A percentile compares a stretch with the other conserved stretches of the same genome.
Conservation (phyloP, 2,888 invertebrate species). For the Lepeophtheirus nordmannii region DNA sequence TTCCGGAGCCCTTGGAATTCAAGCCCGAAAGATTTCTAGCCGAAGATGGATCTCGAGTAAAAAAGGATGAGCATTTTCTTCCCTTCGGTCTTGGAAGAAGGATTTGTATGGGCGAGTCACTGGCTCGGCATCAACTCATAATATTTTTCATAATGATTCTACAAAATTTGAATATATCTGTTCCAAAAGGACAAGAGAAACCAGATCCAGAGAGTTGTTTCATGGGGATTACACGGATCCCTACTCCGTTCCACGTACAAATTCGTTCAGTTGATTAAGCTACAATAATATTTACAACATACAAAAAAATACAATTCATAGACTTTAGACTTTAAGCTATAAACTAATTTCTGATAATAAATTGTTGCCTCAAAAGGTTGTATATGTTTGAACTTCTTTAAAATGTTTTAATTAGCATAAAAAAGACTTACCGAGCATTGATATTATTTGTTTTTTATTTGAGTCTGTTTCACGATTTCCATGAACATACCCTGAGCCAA, state of each 20-base stretch:
- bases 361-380: too few species aligned
- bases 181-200: not conserved
- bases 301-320: too few species aligned
- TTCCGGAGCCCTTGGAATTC: slow-evolving; percentile 11
- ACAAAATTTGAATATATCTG: slow-evolving; percentile 8
- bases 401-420: too few species aligned
- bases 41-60: slow-evolving; percentile 3
- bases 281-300: too few species aligned
- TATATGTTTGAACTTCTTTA: too few species aligned
- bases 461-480: not conserved
- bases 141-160: slow-evolving; percentile 15
- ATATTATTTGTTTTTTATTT: not conserved
- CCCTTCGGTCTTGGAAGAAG: slow-evolving; percentile 13
- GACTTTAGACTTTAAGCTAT: too few species aligned
- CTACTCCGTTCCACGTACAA: slow-evolving; percentile 9
- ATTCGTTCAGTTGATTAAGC: not conserved
- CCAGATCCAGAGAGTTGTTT: slow-evolving; percentile 15
- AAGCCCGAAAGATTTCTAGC: slow-evolving; percentile 12
- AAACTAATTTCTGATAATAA: too few species aligned
- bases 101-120: slow-evolving; percentile 17
- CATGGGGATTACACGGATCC: slow-evolving; percentile 6
- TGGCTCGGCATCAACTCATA: slow-evolving; percentile 1
- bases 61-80: slow-evolving; percentile 14
- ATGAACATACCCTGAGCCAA: not conserved
- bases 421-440: not conserved